A percentile compares a stretch with the other conserved stretches of the same genome.
Evolutionary conservation across 1,140 invertebrate genomes (phyloP).

Genomic region (Cyphomyrmex costatus): DNA sequence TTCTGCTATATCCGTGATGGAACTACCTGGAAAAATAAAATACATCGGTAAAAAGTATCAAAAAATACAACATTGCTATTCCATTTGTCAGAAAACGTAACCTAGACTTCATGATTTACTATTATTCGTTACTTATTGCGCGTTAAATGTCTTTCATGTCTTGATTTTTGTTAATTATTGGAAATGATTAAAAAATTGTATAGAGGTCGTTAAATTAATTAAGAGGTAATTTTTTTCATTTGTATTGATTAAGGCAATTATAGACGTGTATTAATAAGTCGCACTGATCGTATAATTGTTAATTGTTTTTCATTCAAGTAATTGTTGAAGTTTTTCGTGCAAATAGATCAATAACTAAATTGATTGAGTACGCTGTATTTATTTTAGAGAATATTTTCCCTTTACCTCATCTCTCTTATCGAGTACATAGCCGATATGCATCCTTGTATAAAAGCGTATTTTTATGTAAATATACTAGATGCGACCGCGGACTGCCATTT

Average conservation of each 20-base stretch:
- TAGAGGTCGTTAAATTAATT: neutral
- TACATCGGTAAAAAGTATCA: neutral
- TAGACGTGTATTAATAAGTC: neutral
- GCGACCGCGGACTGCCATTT: conserved; percentile 48
- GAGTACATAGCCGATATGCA: neutral
- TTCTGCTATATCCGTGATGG: neutral
- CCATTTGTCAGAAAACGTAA: neutral
- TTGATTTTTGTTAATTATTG: neutral
- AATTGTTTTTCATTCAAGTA: neutral
- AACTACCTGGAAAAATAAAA: neutral
- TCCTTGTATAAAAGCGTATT: conserved; percentile 43
- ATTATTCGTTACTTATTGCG: neutral
- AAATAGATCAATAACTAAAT: neutral
- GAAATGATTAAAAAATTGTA: neutral
- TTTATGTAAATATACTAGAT: conserved; percentile 59
- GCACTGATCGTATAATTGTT: neutral
- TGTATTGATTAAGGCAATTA: neutral
- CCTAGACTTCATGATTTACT: neutral
- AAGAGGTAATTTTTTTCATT: neutral
- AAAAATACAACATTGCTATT: neutral
- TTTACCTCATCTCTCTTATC: neutral
- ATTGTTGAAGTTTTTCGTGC: neutral
- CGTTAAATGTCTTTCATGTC: neutral
- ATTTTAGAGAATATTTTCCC: conserved; percentile 23
- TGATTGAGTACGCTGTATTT: conserved; percentile 21